phyloP scores from a whole-genome alignment of 1,140 invertebrate genomes.

The Campodea augens region DNA sequence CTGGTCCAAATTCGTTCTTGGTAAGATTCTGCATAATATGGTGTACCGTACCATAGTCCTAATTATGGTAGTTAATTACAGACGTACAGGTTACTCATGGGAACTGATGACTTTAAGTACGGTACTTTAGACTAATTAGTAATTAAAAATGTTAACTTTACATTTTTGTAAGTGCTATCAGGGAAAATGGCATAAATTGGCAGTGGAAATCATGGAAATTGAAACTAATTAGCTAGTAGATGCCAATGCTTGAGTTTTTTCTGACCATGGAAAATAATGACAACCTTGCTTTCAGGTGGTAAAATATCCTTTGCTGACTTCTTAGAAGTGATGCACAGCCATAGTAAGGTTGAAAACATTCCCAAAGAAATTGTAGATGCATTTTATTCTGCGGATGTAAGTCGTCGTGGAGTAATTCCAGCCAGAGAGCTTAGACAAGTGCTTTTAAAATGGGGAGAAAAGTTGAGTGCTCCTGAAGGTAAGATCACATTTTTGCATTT shows the following conservation, averaged over 20 bases:
- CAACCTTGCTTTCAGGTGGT: slow-evolving; percentile 36
- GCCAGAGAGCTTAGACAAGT: slow-evolving; percentile 70
- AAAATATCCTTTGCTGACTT: slow-evolving; percentile 93
- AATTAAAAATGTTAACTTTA: too few species aligned
- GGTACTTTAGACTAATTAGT: too few species aligned
- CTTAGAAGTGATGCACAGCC: slow-evolving; percentile 83
- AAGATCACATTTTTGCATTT: too few species aligned
- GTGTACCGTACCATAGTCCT: too few species aligned
- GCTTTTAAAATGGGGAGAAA: slow-evolving; percentile 77
- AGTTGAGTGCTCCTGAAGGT: slow-evolving; percentile 74
- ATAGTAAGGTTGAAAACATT: slow-evolving; percentile 65
- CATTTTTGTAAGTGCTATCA: slow-evolving; percentile 2
- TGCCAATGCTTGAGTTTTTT: background rate
- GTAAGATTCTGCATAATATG: too few species aligned
- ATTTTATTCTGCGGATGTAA: slow-evolving; percentile 62
- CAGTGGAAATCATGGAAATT: too few species aligned
- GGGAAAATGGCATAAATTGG: background rate
- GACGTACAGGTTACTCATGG: too few species aligned
- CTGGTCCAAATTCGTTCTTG: too few species aligned
- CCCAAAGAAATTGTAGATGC: slow-evolving; percentile 77
- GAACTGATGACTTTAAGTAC: too few species aligned
- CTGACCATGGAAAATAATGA: background rate
- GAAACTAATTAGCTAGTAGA: too few species aligned
- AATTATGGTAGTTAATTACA: too few species aligned
- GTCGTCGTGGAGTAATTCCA: slow-evolving; percentile 51